Evolutionary conservation across 2,113 vertebrate genomes (phyloP).

Genomic region (Caracal caracal): DNA sequence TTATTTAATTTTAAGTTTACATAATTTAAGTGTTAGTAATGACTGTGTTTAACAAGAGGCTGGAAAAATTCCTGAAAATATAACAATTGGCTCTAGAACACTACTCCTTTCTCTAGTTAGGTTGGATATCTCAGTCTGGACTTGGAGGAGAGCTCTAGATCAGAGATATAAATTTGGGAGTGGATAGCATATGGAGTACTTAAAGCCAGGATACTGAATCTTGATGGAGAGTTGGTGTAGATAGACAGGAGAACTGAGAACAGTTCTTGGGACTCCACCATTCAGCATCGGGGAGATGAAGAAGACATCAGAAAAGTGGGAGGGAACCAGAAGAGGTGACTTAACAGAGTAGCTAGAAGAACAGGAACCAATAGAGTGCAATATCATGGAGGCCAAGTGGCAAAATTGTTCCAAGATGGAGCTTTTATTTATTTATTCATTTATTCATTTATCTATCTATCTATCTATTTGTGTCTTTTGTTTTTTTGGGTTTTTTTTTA

Average conservation of each 20-base stretch:
- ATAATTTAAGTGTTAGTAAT: conserved; percentile 46
- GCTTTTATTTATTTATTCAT: background rate
- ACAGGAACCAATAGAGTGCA: background rate
- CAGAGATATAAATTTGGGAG: background rate
- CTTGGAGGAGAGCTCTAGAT: background rate
- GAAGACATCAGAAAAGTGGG: background rate
- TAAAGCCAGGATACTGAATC: background rate
- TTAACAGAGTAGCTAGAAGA: background rate
- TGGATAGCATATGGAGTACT: background rate
- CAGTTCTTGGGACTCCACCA: background rate
- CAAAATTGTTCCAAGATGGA: background rate
- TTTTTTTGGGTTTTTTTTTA: background rate
- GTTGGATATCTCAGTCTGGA: background rate
- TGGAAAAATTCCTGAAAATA: conserved; percentile 37
- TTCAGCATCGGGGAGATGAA: background rate
- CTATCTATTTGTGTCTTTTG: background rate
- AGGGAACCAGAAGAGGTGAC: background rate
- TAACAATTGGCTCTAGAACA: background rate
- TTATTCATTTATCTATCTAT: too few relatives aligned
- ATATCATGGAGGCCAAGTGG: background rate
- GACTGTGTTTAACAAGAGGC: background rate
- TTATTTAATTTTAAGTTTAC: conserved; percentile 19
- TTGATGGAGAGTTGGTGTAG: background rate
- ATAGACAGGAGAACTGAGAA: background rate
- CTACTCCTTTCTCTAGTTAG: background rate